Evolutionary conservation across 30 jellyfish, hydroid and myxozoan species (phyloP).

Genomic region (Nemopilema nomurai): DNA sequence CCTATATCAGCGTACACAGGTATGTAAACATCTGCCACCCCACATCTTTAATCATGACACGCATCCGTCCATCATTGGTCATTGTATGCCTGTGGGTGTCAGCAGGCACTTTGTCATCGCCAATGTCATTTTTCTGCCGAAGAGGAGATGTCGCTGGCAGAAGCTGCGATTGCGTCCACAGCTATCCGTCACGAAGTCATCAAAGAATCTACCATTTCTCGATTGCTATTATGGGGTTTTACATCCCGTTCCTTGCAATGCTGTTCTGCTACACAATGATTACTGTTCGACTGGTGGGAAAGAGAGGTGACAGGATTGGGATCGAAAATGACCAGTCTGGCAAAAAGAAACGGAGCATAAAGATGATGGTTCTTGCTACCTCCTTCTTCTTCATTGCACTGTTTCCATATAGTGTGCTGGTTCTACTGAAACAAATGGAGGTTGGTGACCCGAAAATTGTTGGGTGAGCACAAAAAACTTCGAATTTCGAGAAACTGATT

Average conservation of each 20-base stretch:
- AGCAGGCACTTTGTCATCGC: not conserved
- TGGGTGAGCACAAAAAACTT: slow-evolving; percentile 49
- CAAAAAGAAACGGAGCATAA: slow-evolving; percentile 13
- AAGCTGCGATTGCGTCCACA: slow-evolving; percentile 35
- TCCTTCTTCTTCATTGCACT: slow-evolving; percentile 34
- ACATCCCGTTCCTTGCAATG: slow-evolving; percentile 34
- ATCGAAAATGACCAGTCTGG: slow-evolving; percentile 24
- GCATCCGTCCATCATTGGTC: slow-evolving; percentile 6
- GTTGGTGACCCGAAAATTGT: slow-evolving; percentile 9
- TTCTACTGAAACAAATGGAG: slow-evolving; percentile 7
- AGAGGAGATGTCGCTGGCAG: not conserved
- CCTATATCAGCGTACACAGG: slow-evolving; percentile 43
- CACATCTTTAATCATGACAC: not conserved
- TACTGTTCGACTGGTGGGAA: slow-evolving; percentile 12
- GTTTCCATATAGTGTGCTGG: slow-evolving; percentile 36
- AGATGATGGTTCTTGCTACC: slow-evolving; percentile 51
- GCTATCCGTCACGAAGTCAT: slow-evolving; percentile 9
- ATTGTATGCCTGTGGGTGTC: slow-evolving; percentile 22
- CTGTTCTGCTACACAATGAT: slow-evolving; percentile 25
- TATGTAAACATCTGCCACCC: slow-evolving; percentile 31
- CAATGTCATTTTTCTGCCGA: slow-evolving; percentile 24
- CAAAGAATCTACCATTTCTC: slow-evolving; percentile 13
- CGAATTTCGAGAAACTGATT: no score
- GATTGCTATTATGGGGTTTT: slow-evolving; percentile 4
- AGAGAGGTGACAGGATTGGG: not conserved